A percentile compares a stretch with the other conserved stretches of the same genome.
Conservation (phyloP, 2,797 vertebrate species). For the Sebastes jordani region DNA sequence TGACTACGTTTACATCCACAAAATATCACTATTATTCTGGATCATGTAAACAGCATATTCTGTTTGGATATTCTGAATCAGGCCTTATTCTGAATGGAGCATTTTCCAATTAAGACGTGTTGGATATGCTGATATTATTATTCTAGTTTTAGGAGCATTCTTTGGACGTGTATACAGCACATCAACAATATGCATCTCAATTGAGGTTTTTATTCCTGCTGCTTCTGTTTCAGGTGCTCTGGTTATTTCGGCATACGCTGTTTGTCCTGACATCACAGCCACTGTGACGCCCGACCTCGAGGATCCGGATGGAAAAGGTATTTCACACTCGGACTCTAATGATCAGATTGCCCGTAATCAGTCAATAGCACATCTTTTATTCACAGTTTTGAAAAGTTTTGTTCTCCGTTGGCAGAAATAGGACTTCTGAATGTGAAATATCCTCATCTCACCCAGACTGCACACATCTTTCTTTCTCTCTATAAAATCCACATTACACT, state of each 20-base stretch:
- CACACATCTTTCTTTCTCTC: background rate
- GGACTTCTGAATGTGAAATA: background rate
- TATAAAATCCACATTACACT: background rate
- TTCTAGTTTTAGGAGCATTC: background rate
- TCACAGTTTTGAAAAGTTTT: background rate
- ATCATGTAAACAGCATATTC: too few species aligned
- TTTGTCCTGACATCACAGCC: constrained; percentile 92
- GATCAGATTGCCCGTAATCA: background rate
- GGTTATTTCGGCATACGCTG: constrained; percentile 92
- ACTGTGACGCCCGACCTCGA: constrained; percentile 94
- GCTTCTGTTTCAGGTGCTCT: constrained; percentile 83
- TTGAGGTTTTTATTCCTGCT: background rate
- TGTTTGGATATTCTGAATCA: background rate
- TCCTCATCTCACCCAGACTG: background rate
- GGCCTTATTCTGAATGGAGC: background rate
- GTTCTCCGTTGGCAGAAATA: background rate
- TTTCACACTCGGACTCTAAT: background rate
- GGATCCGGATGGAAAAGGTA: constrained; percentile 86
- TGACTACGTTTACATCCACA: background rate
- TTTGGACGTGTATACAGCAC: too few species aligned
- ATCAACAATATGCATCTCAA: too few species aligned
- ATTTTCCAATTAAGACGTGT: background rate
- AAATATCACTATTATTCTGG: background rate
- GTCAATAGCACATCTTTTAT: background rate
- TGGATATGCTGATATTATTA: too few species aligned